Percentiles rank a stretch among this genome's conserved stretches.
Conservation (phyloP, 2,797 vertebrate species). For the Adelosebastes latens region DNA sequence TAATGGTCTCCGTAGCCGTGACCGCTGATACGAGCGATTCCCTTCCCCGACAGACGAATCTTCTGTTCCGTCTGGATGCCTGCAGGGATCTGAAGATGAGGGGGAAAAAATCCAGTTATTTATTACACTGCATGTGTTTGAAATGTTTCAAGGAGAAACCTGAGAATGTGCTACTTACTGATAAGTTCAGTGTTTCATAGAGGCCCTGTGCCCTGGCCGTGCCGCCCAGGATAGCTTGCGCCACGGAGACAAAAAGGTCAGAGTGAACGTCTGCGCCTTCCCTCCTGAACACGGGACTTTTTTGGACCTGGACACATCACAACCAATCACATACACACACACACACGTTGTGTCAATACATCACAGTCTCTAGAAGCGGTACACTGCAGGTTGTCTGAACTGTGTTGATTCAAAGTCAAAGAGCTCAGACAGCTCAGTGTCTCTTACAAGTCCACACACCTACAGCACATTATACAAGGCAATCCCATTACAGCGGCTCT, state of each 20-base stretch:
- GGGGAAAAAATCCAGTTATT: not conserved
- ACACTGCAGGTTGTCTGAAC: not conserved
- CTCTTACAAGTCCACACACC: not conserved
- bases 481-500: constrained; percentile 17
- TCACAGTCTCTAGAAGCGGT: not conserved
- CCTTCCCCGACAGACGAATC: constrained; percentile 93
- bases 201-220: constrained; percentile 91
- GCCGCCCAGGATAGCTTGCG: constrained; percentile 95
- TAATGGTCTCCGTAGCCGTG: constrained; percentile 97
- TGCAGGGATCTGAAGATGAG: constrained; percentile 87
- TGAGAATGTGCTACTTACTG: constrained; percentile 76
- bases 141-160: not conserved
- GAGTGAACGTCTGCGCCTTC: constrained; percentile 96
- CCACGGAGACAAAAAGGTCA: constrained; percentile 90
- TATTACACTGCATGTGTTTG: not conserved
- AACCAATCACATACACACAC: not conserved
- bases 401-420: not conserved
- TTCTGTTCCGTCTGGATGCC: constrained; percentile 92
- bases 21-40: constrained; percentile 92
- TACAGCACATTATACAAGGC: not conserved
- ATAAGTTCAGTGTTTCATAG: constrained; percentile 91
- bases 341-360: not conserved
- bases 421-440: constrained; percentile 23
- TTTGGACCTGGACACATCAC: constrained; percentile 88
- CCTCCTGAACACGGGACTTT: constrained; percentile 92